phyloP scores from a whole-genome alignment of 2,797 vertebrate species.

The Dipus sagitta region DNA sequence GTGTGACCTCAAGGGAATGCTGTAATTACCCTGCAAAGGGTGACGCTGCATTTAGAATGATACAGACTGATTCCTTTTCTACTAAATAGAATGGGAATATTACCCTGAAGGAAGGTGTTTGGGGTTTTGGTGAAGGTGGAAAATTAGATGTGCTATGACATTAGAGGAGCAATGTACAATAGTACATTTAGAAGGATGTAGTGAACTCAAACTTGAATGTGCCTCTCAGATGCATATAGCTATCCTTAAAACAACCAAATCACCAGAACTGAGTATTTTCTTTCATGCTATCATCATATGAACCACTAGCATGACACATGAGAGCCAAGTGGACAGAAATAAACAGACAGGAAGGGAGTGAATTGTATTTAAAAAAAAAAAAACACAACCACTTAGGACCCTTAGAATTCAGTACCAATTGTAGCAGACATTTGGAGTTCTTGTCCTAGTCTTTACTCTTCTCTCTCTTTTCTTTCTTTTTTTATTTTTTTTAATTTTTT shows the following conservation, averaged over 20 bases:
- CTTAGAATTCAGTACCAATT: neutral
- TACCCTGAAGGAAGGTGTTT: neutral
- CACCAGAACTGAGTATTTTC: neutral
- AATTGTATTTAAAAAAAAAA: neutral
- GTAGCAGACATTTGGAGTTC: neutral
- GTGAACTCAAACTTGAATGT: neutral
- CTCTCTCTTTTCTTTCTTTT: neutral
- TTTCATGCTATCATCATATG: neutral
- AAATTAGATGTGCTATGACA: neutral
- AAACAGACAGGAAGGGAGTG: neutral
- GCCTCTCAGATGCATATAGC: neutral
- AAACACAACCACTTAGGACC: neutral
- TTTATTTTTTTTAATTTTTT: no score
- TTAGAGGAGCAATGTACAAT: neutral
- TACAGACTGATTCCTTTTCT: neutral
- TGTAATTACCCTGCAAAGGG: neutral
- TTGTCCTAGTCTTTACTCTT: neutral
- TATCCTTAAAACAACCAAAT: slow-evolving; percentile 6
- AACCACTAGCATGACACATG: neutral
- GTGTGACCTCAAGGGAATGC: neutral
- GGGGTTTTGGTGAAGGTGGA: neutral
- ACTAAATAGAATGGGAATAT: neutral
- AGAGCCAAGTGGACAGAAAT: neutral
- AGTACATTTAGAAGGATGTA: neutral
- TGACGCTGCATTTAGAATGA: slow-evolving; percentile 6